Conservation (phyloP, 2,113 vertebrate genomes). For the Hyperopisus bebe region DNA sequence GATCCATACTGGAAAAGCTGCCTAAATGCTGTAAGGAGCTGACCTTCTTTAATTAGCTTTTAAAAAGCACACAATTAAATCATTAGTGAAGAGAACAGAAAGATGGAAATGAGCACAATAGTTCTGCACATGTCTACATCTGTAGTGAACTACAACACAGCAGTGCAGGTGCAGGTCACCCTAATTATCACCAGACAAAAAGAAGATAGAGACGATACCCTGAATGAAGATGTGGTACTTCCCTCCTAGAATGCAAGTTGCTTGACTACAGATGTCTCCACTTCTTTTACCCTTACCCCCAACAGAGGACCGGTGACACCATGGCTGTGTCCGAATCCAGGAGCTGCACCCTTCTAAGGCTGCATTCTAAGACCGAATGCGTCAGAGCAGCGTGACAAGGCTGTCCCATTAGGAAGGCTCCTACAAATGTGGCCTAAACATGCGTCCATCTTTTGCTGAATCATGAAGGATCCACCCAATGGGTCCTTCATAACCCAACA, state of each 20-base stretch:
- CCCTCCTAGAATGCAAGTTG: neutral
- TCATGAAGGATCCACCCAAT: neutral
- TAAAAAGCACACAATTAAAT: constrained; percentile 19
- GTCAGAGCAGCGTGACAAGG: neutral
- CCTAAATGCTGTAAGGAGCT: neutral
- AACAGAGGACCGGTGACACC: neutral
- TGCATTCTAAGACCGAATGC: neutral
- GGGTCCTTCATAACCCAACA: neutral
- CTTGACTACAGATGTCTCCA: neutral
- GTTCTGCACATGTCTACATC: neutral
- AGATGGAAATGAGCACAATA: constrained; percentile 28
- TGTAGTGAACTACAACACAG: neutral
- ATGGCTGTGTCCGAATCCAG: neutral
- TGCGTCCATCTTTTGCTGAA: neutral
- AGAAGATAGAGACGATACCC: neutral
- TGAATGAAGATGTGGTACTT: neutral
- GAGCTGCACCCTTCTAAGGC: neutral
- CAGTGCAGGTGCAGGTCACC: neutral
- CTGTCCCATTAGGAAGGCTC: neutral
- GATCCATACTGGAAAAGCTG: neutral
- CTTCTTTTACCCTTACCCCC: neutral
- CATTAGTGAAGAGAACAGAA: constrained; percentile 12
- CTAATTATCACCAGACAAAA: neutral
- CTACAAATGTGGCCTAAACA: neutral
- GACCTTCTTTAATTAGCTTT: neutral